Conservation (phyloP, 2,888 invertebrate genomes). For the Cryptocephalus primarius region DNA sequence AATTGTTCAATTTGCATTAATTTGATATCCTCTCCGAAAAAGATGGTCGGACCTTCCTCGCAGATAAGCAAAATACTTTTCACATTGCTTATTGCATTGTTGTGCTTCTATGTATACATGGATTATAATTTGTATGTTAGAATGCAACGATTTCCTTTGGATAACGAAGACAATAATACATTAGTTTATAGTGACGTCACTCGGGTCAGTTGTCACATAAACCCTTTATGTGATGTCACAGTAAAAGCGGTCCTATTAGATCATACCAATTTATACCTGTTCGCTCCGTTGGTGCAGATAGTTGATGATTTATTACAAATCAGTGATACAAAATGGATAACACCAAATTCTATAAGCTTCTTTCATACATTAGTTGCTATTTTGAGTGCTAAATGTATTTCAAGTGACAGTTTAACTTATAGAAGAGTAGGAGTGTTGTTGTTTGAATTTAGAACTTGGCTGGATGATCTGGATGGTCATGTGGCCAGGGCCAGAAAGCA, state of each 20-base stretch:
- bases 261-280: conserved; percentile 73
- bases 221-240: conserved; percentile 69
- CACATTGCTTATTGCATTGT: conserved; percentile 43
- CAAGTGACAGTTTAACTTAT: conserved; percentile 58
- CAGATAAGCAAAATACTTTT: conserved; percentile 61
- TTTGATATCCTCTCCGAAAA: conserved; percentile 9
- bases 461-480: conserved; percentile 80
- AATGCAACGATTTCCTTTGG: conserved; percentile 57
- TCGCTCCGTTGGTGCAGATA: conserved; percentile 67
- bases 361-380: conserved; percentile 69
- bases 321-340: conserved; percentile 43
- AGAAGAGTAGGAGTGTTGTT: conserved; percentile 64
- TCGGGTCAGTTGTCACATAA: conserved; percentile 58
- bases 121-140: conserved; percentile 60
- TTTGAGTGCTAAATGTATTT: conserved; percentile 61
- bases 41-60: conserved; percentile 63
- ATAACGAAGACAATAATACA: conserved; percentile 28
- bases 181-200: conserved; percentile 42
- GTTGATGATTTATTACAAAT: conserved; percentile 50
- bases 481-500: conserved; percentile 69
- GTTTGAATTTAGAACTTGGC: conserved; percentile 70
- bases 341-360: conserved; percentile 75
- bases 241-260: conserved; percentile 76
- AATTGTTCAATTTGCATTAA: too few relatives aligned
- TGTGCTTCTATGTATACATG: conserved; percentile 60